Conservation (phyloP, 92 coral and sea anemone species). For the Phenganax stokvisi region DNA sequence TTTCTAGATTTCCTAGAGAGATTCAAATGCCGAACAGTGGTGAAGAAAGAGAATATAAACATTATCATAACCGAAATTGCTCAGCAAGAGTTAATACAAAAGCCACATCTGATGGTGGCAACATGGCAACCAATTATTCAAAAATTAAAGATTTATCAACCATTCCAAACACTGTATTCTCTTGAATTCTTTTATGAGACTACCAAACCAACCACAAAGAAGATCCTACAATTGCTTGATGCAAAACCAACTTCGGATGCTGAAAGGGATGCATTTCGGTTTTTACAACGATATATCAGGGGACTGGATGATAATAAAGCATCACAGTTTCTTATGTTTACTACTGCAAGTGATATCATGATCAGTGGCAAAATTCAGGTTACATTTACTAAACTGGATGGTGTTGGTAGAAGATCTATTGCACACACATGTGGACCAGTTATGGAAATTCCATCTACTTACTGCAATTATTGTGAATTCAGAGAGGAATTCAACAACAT, state of each 20-base stretch:
- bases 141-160: slow-evolving; percentile 12
- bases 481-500: slow-evolving; percentile 37
- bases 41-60: slow-evolving; percentile 44
- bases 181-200: slow-evolving; percentile 37
- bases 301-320: slow-evolving; percentile 47
- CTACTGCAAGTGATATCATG: slow-evolving; percentile 10
- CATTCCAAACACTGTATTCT: slow-evolving; percentile 25
- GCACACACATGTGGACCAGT: slow-evolving; percentile 23
- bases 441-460: neutral
- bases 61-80: slow-evolving; percentile 26
- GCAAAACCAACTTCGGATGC: slow-evolving; percentile 48
- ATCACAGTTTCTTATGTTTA: slow-evolving; percentile 20
- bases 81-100: slow-evolving; percentile 39
- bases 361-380: neutral
- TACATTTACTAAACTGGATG: neutral
- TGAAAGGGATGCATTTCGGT: slow-evolving; percentile 58
- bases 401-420: neutral
- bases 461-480: neutral
- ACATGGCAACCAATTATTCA: slow-evolving; percentile 35
- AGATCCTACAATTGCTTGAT: slow-evolving; percentile 48
- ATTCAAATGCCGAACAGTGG: slow-evolving; percentile 57
- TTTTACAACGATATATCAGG: slow-evolving; percentile 52
- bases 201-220: slow-evolving; percentile 52
- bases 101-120: slow-evolving; percentile 44
- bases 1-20: slow-evolving; percentile 50